Conservation (phyloP, 1,140 invertebrate species). For the Cryptotermes secundus region DNA sequence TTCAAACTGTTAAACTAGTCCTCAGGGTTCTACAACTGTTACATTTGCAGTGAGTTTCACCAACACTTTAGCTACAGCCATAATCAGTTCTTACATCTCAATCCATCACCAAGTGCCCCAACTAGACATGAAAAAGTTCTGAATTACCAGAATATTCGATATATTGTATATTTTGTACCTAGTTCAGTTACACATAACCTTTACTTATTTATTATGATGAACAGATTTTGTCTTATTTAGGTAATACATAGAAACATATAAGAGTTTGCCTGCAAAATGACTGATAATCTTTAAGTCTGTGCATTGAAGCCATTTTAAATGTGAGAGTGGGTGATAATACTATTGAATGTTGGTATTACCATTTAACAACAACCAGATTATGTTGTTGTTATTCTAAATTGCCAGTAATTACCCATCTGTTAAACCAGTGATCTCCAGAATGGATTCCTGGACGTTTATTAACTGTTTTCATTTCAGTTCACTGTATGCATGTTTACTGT, state of each 20-base stretch:
- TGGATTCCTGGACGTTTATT: background rate
- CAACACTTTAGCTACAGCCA: constrained; percentile 3
- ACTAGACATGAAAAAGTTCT: background rate
- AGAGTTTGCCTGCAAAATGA: background rate
- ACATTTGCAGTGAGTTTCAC: background rate
- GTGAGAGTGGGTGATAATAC: too few species aligned
- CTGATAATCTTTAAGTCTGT: background rate
- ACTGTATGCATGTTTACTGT: background rate
- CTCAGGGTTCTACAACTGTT: constrained; percentile 12
- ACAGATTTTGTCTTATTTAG: background rate
- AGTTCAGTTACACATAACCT: too few species aligned
- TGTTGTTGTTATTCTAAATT: background rate
- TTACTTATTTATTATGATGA: too few species aligned
- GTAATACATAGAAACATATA: background rate
- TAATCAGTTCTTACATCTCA: background rate
- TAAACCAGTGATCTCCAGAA: background rate
- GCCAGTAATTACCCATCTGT: too few species aligned
- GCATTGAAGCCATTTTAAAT: background rate
- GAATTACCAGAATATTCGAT: background rate
- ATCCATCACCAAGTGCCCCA: background rate
- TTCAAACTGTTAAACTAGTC: background rate
- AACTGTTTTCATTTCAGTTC: background rate
- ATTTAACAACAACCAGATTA: background rate
- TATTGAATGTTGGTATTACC: background rate
- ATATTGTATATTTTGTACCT: too few species aligned